Evolutionary conservation across 2,113 vertebrate species (phyloP).

Genomic region (Meriones unguiculatus): DNA sequence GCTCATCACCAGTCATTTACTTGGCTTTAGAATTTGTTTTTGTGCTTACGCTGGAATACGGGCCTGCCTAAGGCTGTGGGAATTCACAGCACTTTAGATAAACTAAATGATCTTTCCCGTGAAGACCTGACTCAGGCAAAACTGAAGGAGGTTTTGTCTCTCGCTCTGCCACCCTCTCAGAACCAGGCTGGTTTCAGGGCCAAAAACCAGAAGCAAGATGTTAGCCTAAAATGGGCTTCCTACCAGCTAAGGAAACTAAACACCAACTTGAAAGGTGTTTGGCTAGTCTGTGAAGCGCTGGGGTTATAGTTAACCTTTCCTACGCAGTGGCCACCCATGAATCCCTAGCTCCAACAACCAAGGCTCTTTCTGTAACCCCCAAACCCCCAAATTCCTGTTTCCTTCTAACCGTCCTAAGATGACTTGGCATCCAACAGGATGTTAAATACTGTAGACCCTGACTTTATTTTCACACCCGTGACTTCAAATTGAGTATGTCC

Average conservation of each 20-base stretch:
- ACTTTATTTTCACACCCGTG: not conserved
- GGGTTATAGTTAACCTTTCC: not conserved
- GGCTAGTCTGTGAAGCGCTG: not conserved
- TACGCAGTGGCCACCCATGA: too few species aligned
- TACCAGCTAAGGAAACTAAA: not conserved
- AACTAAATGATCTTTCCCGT: slow-evolving; percentile 60
- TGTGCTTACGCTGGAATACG: slow-evolving; percentile 49
- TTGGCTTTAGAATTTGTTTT: slow-evolving; percentile 77
- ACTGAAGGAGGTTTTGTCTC: not conserved
- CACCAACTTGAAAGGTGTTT: not conserved
- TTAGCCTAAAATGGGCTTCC: not conserved
- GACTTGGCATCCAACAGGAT: not conserved
- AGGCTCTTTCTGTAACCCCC: not conserved
- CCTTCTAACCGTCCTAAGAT: not conserved
- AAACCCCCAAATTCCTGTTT: not conserved
- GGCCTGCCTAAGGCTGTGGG: slow-evolving; percentile 71
- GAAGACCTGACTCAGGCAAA: slow-evolving; percentile 62
- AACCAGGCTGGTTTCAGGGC: not conserved
- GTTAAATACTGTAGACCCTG: not conserved
- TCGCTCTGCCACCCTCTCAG: not conserved
- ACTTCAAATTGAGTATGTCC: not conserved
- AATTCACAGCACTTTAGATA: slow-evolving; percentile 58
- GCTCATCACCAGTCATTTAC: slow-evolving; percentile 67
- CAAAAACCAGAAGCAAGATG: not conserved
- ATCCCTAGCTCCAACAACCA: too few species aligned